phyloP scores from a whole-genome alignment of 2,113 vertebrate species.

The Grammomys surdaster region DNA sequence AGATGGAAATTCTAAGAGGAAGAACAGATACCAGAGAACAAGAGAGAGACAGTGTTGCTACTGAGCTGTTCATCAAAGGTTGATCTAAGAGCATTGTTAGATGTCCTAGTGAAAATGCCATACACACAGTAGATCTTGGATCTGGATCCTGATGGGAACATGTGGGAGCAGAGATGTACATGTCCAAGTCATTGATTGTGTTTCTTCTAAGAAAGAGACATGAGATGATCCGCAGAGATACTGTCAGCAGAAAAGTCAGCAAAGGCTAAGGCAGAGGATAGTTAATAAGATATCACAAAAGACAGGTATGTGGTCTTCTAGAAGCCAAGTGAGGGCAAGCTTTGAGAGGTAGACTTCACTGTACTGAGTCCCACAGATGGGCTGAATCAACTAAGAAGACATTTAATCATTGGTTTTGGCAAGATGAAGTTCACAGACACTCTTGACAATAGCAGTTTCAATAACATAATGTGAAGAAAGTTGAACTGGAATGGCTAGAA shows the following conservation, averaged over 20 bases:
- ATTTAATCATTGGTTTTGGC: conserved; percentile 41
- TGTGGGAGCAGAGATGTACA: accelerated
- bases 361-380: not conserved
- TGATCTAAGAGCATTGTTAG: not conserved
- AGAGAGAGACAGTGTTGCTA: not conserved
- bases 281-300: not conserved
- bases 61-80: not conserved
- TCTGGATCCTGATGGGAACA: no score
- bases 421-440: conserved; percentile 4
- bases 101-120: not conserved
- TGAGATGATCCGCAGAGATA: not conserved
- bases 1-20: accelerated
- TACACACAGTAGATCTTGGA: not conserved
- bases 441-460: conserved; percentile 57
- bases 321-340: not conserved
- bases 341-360: not conserved
- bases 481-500: conserved; percentile 44
- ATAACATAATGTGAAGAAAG: conserved; percentile 24
- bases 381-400: not conserved
- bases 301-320: not conserved
- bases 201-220: not conserved
- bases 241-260: not conserved
- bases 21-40: not conserved
- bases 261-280: not conserved
- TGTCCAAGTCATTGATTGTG: not conserved